These are phyloP conservation scores for Pantelozetes paolii DNA, from an alignment of 2,888 invertebrate species.

Conservation along the genomic window DNA sequence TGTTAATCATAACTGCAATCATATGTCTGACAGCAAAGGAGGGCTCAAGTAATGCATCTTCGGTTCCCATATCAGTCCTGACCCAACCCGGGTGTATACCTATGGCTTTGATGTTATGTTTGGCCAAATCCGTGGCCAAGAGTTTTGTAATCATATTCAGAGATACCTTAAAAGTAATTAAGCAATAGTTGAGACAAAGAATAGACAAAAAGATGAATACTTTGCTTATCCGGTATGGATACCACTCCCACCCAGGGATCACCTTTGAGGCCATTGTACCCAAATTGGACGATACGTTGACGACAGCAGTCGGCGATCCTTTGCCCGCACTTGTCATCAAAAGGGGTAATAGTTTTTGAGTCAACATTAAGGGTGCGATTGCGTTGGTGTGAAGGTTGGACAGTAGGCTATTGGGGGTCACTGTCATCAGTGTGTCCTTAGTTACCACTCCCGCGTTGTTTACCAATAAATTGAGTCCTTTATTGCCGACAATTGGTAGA, in stretches of 20 bases:
- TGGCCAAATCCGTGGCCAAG: constrained; percentile 72
- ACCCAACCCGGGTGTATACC: constrained; percentile 88
- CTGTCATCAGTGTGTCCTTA: constrained; percentile 67
- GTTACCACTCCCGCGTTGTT: constrained; percentile 79
- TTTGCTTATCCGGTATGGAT: constrained; percentile 82
- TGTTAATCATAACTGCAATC: constrained; percentile 61
- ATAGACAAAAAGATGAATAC: constrained; percentile 50
- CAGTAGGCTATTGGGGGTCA: constrained; percentile 66
- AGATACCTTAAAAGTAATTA: constrained; percentile 56
- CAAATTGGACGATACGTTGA: constrained; percentile 77
- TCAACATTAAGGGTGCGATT: constrained; percentile 73
- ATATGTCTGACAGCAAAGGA: constrained; percentile 65
- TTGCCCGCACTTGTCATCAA: constrained; percentile 49
- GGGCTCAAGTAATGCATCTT: constrained; percentile 68
- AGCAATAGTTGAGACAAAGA: neutral
- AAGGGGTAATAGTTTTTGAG: constrained; percentile 71
- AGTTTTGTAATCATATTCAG: constrained; percentile 80
- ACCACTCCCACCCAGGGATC: constrained; percentile 65
- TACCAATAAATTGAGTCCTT: constrained; percentile 76
- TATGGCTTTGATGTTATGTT: constrained; percentile 68
- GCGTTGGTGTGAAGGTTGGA: constrained; percentile 70
- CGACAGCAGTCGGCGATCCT: constrained; percentile 66
- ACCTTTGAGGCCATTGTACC: constrained; percentile 72
- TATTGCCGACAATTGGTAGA: constrained; percentile 60
- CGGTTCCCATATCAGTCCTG: constrained; percentile 80